Evolutionary conservation across 2,113 vertebrate species (phyloP).

Genomic region (Centropristis striata): DNA sequence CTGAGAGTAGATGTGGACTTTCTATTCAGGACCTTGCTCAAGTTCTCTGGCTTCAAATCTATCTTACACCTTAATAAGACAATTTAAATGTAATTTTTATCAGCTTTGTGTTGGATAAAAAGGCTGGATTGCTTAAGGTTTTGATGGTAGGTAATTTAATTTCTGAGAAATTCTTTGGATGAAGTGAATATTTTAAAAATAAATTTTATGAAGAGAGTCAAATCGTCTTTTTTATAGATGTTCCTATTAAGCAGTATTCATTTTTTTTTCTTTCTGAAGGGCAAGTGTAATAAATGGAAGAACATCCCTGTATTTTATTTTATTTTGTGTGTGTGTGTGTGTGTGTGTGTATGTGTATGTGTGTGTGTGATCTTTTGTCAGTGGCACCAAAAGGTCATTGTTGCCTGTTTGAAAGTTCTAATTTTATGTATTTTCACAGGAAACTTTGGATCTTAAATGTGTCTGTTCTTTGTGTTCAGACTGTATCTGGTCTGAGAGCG

Average conservation of each 20-base stretch:
- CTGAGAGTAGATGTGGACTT: background rate
- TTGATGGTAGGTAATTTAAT: background rate
- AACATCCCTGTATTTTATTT: background rate
- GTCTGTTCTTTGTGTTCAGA: background rate
- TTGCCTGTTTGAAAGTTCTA: background rate
- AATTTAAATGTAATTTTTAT: conserved; percentile 10
- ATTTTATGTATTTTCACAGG: background rate
- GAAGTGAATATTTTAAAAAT: background rate
- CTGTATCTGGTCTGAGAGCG: background rate
- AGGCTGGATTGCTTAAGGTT: rapidly evolving
- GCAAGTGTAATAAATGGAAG: background rate
- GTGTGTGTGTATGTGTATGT: too few species aligned
- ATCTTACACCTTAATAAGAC: background rate
- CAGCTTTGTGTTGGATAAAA: background rate
- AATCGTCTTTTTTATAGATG: background rate
- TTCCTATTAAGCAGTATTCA: background rate
- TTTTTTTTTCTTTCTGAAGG: background rate
- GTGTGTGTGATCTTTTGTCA: background rate
- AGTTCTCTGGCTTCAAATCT: background rate
- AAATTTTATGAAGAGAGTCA: background rate
- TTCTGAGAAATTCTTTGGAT: too few species aligned
- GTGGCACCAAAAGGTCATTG: too few species aligned
- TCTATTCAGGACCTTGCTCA: background rate
- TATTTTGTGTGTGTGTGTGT: background rate
- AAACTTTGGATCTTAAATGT: background rate